Evolutionary conservation across 2,888 invertebrate genomes (phyloP).

Genomic region (Drosophila anceps): DNA sequence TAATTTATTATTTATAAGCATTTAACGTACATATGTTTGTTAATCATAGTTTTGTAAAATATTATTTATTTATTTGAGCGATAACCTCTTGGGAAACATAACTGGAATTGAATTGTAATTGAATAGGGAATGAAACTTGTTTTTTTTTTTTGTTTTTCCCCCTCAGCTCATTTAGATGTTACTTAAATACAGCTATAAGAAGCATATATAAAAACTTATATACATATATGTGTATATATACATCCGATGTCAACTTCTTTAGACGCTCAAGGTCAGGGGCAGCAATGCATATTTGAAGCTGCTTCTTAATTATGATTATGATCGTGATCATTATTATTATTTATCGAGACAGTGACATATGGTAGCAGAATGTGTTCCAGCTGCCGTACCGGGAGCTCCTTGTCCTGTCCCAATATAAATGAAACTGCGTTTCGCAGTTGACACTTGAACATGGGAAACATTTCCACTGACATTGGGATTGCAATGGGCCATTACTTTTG

Average conservation of each 20-base stretch:
- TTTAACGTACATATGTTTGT: background rate
- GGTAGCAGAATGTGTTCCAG: constrained; percentile 33
- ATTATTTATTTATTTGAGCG: background rate
- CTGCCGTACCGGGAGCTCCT: constrained; percentile 18
- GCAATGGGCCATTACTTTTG: constrained; percentile 24
- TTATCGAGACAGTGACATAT: constrained; percentile 11
- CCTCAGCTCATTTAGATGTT: background rate
- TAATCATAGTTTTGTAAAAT: background rate
- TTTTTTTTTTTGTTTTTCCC: background rate
- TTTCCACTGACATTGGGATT: constrained; percentile 5
- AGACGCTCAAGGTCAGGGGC: constrained; percentile 16
- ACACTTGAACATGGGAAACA: constrained; percentile 34
- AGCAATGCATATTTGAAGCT: constrained; percentile 19
- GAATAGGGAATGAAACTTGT: background rate
- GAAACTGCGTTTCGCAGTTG: constrained; percentile 14
- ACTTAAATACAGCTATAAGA: background rate
- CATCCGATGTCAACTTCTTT: background rate
- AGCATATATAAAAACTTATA: background rate
- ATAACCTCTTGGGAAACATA: background rate
- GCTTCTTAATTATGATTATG: constrained; percentile 20
- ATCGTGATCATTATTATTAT: constrained; percentile 14
- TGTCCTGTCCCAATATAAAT: constrained; percentile 17
- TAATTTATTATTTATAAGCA: background rate
- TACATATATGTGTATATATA: background rate
- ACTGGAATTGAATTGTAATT: background rate